Percentiles rank a stretch among this genome's conserved stretches.
Conservation (phyloP, 2,113 vertebrate genomes). For the Pogona vitticeps region DNA sequence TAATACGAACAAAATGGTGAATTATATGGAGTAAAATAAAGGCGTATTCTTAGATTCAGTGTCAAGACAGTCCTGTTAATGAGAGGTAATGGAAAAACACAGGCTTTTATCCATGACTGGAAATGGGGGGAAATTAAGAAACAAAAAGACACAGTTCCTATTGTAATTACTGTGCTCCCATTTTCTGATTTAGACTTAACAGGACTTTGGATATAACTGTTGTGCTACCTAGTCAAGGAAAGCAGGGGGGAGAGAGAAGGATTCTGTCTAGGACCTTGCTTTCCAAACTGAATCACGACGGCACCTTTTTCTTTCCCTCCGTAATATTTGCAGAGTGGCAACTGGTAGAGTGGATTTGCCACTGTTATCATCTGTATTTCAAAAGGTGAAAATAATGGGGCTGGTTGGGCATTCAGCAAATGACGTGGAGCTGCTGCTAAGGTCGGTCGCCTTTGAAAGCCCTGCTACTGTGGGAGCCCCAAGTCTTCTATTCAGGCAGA, state of each 20-base stretch:
- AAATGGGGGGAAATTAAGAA: neutral
- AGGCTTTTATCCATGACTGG: neutral
- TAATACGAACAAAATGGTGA: conserved; percentile 2
- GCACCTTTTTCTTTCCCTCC: neutral
- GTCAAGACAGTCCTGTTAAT: neutral
- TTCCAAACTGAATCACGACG: neutral
- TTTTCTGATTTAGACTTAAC: neutral
- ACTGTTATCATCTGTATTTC: neutral
- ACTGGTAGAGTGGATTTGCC: neutral
- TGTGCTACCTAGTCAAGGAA: neutral
- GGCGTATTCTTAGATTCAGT: neutral
- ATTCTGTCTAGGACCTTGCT: neutral
- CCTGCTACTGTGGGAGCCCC: neutral
- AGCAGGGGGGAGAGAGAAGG: neutral
- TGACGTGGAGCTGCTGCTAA: neutral
- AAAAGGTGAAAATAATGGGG: neutral
- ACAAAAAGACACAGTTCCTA: neutral
- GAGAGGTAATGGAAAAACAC: neutral
- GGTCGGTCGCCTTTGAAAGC: neutral
- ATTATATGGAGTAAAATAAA: conserved; percentile 7
- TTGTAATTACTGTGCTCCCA: neutral
- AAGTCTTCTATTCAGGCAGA: neutral
- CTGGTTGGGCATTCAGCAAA: neutral
- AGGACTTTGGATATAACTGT: neutral
- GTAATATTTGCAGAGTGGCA: conserved; percentile 3